These are phyloP conservation scores for Pantherophis guttatus DNA, from an alignment of 2,113 vertebrate species.

Conservation along the genomic window DNA sequence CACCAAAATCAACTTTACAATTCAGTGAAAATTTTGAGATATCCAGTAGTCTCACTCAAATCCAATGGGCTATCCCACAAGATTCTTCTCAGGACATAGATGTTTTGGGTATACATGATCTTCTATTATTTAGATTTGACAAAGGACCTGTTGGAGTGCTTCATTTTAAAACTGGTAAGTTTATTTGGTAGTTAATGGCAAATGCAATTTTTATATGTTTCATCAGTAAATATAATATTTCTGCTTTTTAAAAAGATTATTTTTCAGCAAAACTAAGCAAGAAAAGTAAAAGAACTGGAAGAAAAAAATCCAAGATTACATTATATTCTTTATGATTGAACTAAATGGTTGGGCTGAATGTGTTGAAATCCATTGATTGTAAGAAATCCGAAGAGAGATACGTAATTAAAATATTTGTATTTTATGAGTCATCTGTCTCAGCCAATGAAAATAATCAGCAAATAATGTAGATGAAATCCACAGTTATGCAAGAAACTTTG, in stretches of 20 bases:
- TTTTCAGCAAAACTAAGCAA: not conserved
- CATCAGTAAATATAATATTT: not conserved
- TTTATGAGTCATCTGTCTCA: not conserved
- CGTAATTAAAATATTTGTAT: not conserved
- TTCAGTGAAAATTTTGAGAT: conserved; percentile 76
- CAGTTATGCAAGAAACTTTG: not conserved
- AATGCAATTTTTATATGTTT: not conserved
- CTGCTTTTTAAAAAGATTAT: not conserved
- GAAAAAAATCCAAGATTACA: not conserved
- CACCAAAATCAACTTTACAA: conserved; percentile 74
- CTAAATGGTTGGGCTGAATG: not conserved
- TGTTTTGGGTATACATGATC: conserved; percentile 62
- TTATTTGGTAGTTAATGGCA: not conserved
- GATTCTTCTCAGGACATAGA: conserved; percentile 53
- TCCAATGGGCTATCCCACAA: conserved; percentile 78
- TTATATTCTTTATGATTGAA: not conserved
- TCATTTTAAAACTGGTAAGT: conserved; percentile 85
- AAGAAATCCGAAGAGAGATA: not conserved
- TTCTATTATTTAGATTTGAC: conserved; percentile 81
- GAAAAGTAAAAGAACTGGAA: not conserved
- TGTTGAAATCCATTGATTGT: not conserved
- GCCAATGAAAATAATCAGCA: not conserved
- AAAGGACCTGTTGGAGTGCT: conserved; percentile 85
- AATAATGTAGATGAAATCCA: not conserved
- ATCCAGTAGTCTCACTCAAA: conserved; percentile 76